Base-by-base conservation (phyloP, 2,888 invertebrate species). In the Cyrtodaria siliqua region DNA sequence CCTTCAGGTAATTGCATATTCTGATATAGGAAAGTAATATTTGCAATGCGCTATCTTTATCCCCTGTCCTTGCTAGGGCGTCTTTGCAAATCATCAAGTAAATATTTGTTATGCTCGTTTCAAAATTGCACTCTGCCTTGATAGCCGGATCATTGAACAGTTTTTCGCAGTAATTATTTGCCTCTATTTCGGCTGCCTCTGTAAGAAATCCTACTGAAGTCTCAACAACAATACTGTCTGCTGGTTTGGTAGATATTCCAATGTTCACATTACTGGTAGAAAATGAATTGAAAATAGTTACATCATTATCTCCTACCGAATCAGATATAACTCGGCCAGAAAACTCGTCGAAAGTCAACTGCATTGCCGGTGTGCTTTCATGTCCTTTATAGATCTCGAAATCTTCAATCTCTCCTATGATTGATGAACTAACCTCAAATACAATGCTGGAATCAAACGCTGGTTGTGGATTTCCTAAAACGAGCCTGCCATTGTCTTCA, bases 391-490 rank as follows among this genome's bases (percentile, higher is more conserved):
- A 44, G 0, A 77, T 38, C 20, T 26, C 12, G 16, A 74, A 14
- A 29, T 71, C 42, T 26, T 86, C 83, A 12, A 83, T 52, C 59
- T 77, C 57, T 14, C 79, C 76, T 9, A 60, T 24, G 23, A 78
- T 79, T 9, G 57, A 73, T 44, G 44, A 44, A 44, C 16, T 6
- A 4, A 83, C 84, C 52, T 49, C 44, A 29, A 83, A 52, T 20
- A 60, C 56, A 40, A 77, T 68, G n/a, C 52, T 49, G 6, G 47
- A 42, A 33, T 71, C 67, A 50, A 76, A 59, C 12, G 83, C 61
- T 8, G 70, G 64, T 44, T 67, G 75, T 62, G 85, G 84, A 24
- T 60, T 64, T n/a, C 87, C 88, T 26, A 89, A 27, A 33, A 77
- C 70, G 26, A 89, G 23, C 14, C 79, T 76, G 16, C 88, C 88